Evolutionary conservation across 2,797 vertebrate genomes (phyloP), one percentile per base, ranked within the genome.

Genomic region (Phrynocephalus vlangalii): DNA sequence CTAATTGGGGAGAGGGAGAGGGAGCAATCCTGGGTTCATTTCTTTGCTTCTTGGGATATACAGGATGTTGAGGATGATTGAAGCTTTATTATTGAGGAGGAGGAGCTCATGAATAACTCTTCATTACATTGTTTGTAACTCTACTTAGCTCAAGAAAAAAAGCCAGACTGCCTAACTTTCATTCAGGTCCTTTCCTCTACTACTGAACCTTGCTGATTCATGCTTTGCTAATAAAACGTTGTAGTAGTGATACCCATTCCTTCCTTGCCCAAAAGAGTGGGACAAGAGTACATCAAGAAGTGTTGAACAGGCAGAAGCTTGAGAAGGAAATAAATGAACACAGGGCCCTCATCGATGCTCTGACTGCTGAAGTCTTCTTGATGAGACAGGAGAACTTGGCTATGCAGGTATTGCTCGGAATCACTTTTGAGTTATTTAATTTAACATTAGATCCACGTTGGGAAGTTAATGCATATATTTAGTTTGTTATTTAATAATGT

Each of bases 331-430:
- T 98, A 91, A 95, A 79, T 38, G 98, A 98, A 86, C 98, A 99
- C 82, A 97, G 96, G 84, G 95, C 95, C 33, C 95, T 99, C 89
- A 98, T 99, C 26, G 98, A 99, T 89, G 98, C 98, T 82, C 96
- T 99, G 82, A 98, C 98, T 38, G 97, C 97, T 52, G 99, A 99
- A 95, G 96, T 97, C n/a, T 96, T 98, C 89, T 90, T 96, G 63
- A 94, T 98, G 63, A 97, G 97, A 95, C 97, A 98, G 86, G 97
- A 98, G 90, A 96, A 94, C 10, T 33, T 91, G 6, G 5, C 92
- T 80, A 52, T 97, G 70, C 97, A 98, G 98, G 98, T 99, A 96
- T 80, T 87, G 11, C 68, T 16, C 76, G 78, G 38, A 82, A 38
- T 81, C 20, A 48, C n/a, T 77, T 11, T 22, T 63, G 63, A 38